A percentile compares a stretch with the other conserved stretches of the same genome.
Conservation (phyloP, 2,797 vertebrate genomes). For the Coreius guichenoti region DNA sequence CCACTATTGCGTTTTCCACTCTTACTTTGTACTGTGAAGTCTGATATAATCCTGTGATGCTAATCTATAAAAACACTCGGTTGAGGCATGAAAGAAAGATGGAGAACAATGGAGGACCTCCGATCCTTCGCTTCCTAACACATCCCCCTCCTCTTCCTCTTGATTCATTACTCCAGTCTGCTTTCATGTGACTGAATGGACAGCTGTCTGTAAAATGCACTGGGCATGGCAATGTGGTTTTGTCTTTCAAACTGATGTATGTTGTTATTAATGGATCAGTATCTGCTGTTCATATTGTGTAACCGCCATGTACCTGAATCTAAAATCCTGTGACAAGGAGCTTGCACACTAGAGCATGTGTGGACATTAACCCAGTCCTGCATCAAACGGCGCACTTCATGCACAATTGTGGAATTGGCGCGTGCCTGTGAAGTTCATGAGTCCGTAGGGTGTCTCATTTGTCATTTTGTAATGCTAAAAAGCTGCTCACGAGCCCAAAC, state of each 20-base stretch:
- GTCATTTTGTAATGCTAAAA: background rate
- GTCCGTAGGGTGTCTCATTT: background rate
- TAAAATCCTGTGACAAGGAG: background rate
- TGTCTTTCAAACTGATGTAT: slow-evolving; percentile 19
- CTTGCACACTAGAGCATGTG: background rate
- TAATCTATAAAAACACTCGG: slow-evolving; percentile 11
- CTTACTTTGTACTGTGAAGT: slow-evolving; percentile 4
- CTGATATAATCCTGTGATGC: slow-evolving; percentile 17
- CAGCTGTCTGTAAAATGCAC: background rate
- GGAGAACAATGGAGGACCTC: slow-evolving; percentile 24
- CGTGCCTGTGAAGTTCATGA: slow-evolving; percentile 6
- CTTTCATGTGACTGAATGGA: background rate
- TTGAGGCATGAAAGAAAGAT: slow-evolving; percentile 19
- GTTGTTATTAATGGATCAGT: background rate
- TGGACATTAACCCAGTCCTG: background rate
- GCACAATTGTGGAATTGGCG: background rate
- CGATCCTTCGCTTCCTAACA: slow-evolving; percentile 4
- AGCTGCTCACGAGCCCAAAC: background rate
- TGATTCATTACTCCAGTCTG: slow-evolving; percentile 13
- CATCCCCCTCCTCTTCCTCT: slow-evolving; percentile 11
- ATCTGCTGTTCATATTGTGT: slow-evolving; percentile 23
- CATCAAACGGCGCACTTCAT: background rate
- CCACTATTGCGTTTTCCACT: background rate
- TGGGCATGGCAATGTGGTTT: background rate
- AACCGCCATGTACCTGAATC: slow-evolving; percentile 27